Conservation (phyloP, 2,888 invertebrate species). For the Thecocarcelia acutangulata region DNA sequence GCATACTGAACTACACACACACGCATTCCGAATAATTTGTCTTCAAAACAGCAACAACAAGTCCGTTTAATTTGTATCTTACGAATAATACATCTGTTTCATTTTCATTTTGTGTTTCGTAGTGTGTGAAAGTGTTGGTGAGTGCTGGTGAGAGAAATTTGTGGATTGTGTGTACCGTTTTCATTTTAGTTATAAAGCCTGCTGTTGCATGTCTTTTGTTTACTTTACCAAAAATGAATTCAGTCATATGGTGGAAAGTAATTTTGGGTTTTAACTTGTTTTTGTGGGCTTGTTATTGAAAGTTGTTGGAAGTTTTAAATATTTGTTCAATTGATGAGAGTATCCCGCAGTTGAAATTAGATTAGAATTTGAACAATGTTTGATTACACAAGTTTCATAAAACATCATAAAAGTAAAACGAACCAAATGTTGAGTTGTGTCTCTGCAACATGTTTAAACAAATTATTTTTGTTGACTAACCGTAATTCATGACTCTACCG, state of each 20-base stretch:
- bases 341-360: too few species aligned
- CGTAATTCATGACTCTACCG: too few species aligned
- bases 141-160: constrained; percentile 28
- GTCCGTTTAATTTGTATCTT: constrained; percentile 25
- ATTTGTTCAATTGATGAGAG: too few species aligned
- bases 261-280: constrained; percentile 45
- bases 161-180: constrained; percentile 52
- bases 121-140: not conserved
- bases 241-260: constrained; percentile 73
- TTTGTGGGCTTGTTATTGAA: constrained; percentile 49
- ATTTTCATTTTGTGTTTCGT: constrained; percentile 31
- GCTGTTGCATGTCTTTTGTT: constrained; percentile 69
- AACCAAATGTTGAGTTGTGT: too few species aligned
- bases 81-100: constrained; percentile 42
- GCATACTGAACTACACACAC: constrained; percentile 34
- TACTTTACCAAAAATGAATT: constrained; percentile 2
- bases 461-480: too few species aligned
- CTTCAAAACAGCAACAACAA: constrained; percentile 43
- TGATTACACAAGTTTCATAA: too few species aligned
- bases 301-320: constrained; percentile 2
- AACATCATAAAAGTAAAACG: too few species aligned
- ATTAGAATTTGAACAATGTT: too few species aligned
- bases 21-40: constrained; percentile 16
- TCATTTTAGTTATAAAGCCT: constrained; percentile 35
- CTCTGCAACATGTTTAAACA: too few species aligned